Conservation (phyloP, 2,888 invertebrate species). For the Coremacera marginata region DNA sequence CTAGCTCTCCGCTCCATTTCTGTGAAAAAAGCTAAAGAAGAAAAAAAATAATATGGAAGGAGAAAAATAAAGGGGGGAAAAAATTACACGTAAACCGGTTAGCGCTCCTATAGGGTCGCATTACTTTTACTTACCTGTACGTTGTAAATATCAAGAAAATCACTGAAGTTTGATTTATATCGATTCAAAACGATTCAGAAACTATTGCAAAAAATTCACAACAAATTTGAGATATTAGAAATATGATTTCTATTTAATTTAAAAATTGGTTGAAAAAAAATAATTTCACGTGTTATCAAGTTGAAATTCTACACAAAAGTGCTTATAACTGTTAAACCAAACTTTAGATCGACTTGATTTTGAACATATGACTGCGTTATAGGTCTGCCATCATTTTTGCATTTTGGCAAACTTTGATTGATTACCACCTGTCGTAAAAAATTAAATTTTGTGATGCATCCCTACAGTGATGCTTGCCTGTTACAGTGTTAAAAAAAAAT, state of each 20-base stretch:
- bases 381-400: background rate
- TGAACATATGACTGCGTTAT: background rate
- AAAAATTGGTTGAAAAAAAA: slow-evolving; percentile 11
- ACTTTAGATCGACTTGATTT: background rate
- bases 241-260: background rate
- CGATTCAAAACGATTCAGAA: too few relatives aligned
- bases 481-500: too few relatives aligned
- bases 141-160: background rate
- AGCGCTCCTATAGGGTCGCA: background rate
- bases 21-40: background rate
- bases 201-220: too few relatives aligned
- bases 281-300: background rate
- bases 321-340: background rate
- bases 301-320: background rate
- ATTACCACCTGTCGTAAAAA: background rate
- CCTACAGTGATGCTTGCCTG: background rate
- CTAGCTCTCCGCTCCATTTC: background rate
- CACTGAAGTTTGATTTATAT: background rate
- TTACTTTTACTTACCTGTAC: background rate
- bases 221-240: too few relatives aligned
- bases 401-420: background rate
- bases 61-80: background rate
- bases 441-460: slow-evolving; percentile 3
- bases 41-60: too few relatives aligned
- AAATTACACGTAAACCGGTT: background rate